phyloP scores from a whole-genome alignment of 1,140 invertebrate genomes.

The Glossosoma conforme region DNA sequence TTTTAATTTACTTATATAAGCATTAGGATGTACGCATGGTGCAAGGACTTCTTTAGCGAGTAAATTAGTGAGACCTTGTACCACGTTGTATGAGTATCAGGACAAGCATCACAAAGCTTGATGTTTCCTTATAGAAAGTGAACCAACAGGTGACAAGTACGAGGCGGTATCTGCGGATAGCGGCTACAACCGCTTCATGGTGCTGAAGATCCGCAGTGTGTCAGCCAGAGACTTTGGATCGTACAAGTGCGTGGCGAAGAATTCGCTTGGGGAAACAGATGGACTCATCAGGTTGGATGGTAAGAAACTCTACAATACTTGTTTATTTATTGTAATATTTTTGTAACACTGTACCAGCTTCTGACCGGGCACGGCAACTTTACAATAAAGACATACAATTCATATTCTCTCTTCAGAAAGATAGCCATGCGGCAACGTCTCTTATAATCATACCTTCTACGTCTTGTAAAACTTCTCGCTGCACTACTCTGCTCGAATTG shows the following conservation, averaged over 20 bases:
- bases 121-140: constrained; percentile 43
- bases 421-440: too few relatives aligned
- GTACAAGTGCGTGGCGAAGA: constrained; percentile 58
- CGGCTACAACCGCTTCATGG: constrained; percentile 55
- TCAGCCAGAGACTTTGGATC: constrained; percentile 54
- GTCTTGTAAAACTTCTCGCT: too few relatives aligned
- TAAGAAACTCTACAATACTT: constrained; percentile 34
- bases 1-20: too few relatives aligned
- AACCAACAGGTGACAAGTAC: constrained; percentile 54
- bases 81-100: too few relatives aligned
- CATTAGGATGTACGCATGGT: too few relatives aligned
- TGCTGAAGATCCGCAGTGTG: constrained; percentile 51
- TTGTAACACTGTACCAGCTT: background rate
- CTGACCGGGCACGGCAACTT: too few relatives aligned
- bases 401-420: too few relatives aligned
- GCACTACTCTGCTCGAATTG: too few relatives aligned
- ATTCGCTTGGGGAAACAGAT: constrained; percentile 54
- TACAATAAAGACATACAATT: too few relatives aligned
- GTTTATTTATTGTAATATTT: background rate
- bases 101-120: background rate
- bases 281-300: constrained; percentile 54
- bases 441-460: too few relatives aligned
- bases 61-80: too few relatives aligned
- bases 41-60: too few relatives aligned
- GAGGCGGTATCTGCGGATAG: constrained; percentile 52